A percentile compares a stretch with the other conserved stretches of the same genome.
Evolutionary conservation across 1,140 invertebrate species (phyloP).

Genomic region (Leptonema lineaticorne): DNA sequence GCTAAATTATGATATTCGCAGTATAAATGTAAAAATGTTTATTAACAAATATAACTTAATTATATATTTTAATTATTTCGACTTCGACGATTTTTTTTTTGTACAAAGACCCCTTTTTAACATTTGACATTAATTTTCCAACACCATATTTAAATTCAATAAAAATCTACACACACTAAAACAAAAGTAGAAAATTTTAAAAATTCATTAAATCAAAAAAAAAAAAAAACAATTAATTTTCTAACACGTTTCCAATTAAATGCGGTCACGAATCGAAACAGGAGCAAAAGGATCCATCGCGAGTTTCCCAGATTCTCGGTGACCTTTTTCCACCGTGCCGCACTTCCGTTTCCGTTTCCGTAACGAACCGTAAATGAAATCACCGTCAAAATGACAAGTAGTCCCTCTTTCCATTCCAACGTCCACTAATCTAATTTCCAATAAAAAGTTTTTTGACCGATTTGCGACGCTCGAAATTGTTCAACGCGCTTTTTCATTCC

Average conservation of each 20-base stretch:
- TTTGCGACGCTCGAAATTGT: neutral
- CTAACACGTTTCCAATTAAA: neutral
- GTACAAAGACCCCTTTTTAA: too few relatives aligned
- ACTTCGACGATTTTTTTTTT: too few relatives aligned
- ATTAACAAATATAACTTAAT: too few relatives aligned
- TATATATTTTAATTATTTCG: too few relatives aligned
- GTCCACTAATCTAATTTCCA: slow-evolving; percentile 1
- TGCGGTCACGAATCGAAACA: neutral
- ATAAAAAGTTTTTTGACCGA: slow-evolving; percentile 11
- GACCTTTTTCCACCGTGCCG: neutral
- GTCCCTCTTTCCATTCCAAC: neutral
- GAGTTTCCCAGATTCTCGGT: neutral
- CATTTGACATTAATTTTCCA: too few relatives aligned
- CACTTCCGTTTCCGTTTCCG: neutral
- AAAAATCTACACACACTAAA: neutral
- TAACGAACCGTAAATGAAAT: slow-evolving; percentile 1
- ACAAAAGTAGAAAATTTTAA: neutral
- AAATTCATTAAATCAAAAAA: neutral
- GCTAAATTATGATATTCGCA: too few relatives aligned
- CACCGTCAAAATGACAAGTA: slow-evolving; percentile 4
- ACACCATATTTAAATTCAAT: too few relatives aligned
- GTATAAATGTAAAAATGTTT: too few relatives aligned
- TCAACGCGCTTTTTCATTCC: neutral
- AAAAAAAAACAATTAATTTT: too few relatives aligned
- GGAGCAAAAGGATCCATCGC: too few relatives aligned